Evolutionary conservation across 2,888 invertebrate genomes (phyloP).

Genomic region (Cheilosia scutellata): DNA sequence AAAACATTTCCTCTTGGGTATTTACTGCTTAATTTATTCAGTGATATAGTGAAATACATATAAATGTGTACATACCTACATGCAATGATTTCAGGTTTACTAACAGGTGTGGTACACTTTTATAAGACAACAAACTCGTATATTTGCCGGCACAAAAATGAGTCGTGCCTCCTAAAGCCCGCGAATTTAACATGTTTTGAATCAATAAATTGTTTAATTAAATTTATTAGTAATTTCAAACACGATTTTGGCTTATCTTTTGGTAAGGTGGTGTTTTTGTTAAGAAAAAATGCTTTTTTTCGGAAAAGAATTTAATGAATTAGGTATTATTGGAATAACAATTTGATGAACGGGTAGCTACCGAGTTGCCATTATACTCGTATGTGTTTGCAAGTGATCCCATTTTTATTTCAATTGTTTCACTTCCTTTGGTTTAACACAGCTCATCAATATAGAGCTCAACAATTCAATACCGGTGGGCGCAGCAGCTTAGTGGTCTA

Average conservation of each 20-base stretch:
- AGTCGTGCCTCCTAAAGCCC: not conserved
- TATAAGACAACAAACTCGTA: not conserved
- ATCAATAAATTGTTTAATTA: not conserved
- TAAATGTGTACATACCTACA: not conserved
- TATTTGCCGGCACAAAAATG: not conserved
- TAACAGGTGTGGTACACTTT: not conserved
- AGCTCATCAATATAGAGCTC: too few species aligned
- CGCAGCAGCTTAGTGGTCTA: too few species aligned
- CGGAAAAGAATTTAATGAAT: too few species aligned
- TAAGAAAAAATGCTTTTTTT: too few species aligned
- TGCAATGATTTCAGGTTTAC: not conserved
- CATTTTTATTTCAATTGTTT: too few species aligned
- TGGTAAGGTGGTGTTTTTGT: not conserved
- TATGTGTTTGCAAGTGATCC: too few species aligned
- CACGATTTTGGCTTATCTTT: not conserved
- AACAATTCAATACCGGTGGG: too few species aligned
- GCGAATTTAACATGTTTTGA: not conserved
- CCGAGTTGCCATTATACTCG: too few species aligned
- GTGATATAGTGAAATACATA: not conserved
- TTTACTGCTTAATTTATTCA: not conserved
- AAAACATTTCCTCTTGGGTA: slow-evolving; percentile 36
- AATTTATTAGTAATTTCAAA: not conserved
- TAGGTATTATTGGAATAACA: too few species aligned
- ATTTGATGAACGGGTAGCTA: too few species aligned
- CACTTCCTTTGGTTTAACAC: too few species aligned